phyloP scores from a whole-genome alignment of 2,113 vertebrate species.

The Emydocephalus ijimae region DNA sequence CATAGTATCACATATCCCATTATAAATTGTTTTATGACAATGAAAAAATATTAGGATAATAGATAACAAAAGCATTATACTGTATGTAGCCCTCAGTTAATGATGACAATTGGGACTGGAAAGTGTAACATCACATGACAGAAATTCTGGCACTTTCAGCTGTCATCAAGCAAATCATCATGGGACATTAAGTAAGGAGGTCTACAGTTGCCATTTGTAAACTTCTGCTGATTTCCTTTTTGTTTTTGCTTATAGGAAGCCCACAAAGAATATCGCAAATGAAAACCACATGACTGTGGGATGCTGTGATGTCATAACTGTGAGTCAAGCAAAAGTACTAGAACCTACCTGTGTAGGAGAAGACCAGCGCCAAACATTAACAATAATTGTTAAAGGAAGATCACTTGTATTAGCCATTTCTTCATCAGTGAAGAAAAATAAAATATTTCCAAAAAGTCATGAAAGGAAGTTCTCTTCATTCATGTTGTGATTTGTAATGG shows the following conservation, averaged over 20 bases:
- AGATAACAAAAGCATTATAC: neutral
- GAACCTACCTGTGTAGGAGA: neutral
- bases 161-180: neutral
- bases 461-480: constrained; percentile 35
- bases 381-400: neutral
- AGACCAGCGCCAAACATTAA: neutral
- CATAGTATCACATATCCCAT: neutral
- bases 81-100: neutral
- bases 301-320: neutral
- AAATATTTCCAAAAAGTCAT: constrained; percentile 13
- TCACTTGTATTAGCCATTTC: neutral
- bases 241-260: neutral
- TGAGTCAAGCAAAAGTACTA: neutral
- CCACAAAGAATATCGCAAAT: neutral
- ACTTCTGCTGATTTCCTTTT: neutral
- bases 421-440: neutral
- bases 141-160: neutral
- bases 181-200: neutral
- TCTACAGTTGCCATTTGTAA: neutral
- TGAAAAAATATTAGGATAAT: neutral
- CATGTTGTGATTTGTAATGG: neutral
- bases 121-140: neutral
- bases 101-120: neutral
- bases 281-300: neutral
- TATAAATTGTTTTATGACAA: neutral